These are phyloP conservation scores for Drepana arcuata DNA, from an alignment of 1,140 invertebrate species.

Conservation along the genomic window DNA sequence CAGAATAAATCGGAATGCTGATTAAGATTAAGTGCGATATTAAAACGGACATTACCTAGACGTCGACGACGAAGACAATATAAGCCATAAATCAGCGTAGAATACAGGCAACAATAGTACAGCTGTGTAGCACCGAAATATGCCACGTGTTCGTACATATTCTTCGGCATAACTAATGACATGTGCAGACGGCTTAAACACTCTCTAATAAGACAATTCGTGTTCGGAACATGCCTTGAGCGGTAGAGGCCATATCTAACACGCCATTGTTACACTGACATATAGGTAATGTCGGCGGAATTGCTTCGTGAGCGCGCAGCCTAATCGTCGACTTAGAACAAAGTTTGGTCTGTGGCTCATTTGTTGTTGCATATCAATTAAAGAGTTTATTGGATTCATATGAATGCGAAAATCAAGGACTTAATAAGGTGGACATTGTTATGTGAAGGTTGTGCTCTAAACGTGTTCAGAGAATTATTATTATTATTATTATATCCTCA, in stretches of 20 bases:
- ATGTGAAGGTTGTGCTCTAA: no score
- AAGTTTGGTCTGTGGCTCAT: conserved; percentile 30
- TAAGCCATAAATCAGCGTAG: no score
- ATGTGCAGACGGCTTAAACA: conserved; percentile 16
- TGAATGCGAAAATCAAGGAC: conserved; percentile 13
- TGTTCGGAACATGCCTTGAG: conserved; percentile 28
- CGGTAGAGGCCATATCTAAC: conserved; percentile 52
- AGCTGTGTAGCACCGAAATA: no score
- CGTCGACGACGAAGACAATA: no score
- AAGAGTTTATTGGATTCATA: conserved; percentile 8
- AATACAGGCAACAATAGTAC: no score
- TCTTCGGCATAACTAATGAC: no score
- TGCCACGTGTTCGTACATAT: no score
- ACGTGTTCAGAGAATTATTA: no score
- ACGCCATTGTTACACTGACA: conserved; percentile 43
- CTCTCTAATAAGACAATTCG: conserved; percentile 54
- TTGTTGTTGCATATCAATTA: conserved; percentile 42
- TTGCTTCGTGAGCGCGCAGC: conserved; percentile 29
- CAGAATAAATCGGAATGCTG: no score
- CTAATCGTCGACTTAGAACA: conserved; percentile 36
- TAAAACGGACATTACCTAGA: no score
- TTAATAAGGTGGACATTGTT: background rate
- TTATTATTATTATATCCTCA: no score
- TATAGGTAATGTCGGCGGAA: conserved; percentile 31
- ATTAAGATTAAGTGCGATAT: no score